Conservation (phyloP, 2,888 invertebrate genomes). For the Caenorhabditis plicata region DNA sequence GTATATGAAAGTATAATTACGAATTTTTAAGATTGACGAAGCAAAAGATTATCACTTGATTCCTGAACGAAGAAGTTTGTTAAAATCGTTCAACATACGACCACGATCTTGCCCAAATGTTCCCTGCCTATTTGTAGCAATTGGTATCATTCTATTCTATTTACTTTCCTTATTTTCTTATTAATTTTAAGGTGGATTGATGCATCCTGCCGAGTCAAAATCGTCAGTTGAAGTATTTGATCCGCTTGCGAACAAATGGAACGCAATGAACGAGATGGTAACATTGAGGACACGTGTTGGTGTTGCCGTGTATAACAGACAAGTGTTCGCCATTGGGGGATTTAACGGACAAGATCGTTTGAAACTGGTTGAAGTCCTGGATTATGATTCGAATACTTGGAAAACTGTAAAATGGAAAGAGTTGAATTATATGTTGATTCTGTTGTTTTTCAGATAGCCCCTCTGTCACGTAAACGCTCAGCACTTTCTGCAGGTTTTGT, state of each 20-base stretch:
- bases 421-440: neutral
- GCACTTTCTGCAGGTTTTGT: slow-evolving; percentile 48
- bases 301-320: slow-evolving; percentile 79
- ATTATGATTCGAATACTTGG: slow-evolving; percentile 21
- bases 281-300: slow-evolving; percentile 80
- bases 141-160: too few relatives aligned
- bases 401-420: slow-evolving; percentile 3
- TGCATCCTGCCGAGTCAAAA: slow-evolving; percentile 75
- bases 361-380: slow-evolving; percentile 76
- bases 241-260: slow-evolving; percentile 76
- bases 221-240: slow-evolving; percentile 84
- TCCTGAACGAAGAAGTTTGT: slow-evolving; percentile 78
- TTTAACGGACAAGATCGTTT: slow-evolving; percentile 82
- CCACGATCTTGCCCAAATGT: slow-evolving; percentile 74
- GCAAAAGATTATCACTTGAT: slow-evolving; percentile 84
- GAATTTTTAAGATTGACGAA: slow-evolving; percentile 73
- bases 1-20: slow-evolving; percentile 66
- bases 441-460: slow-evolving; percentile 32
- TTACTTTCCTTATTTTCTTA: too few relatives aligned
- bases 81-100: slow-evolving; percentile 76
- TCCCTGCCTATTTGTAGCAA: slow-evolving; percentile 66
- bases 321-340: slow-evolving; percentile 76
- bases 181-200: too few relatives aligned
- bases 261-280: slow-evolving; percentile 78
- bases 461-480: slow-evolving; percentile 53